Evolutionary conservation across 2,797 vertebrate genomes (phyloP).

Genomic region (Brotula barbata): DNA sequence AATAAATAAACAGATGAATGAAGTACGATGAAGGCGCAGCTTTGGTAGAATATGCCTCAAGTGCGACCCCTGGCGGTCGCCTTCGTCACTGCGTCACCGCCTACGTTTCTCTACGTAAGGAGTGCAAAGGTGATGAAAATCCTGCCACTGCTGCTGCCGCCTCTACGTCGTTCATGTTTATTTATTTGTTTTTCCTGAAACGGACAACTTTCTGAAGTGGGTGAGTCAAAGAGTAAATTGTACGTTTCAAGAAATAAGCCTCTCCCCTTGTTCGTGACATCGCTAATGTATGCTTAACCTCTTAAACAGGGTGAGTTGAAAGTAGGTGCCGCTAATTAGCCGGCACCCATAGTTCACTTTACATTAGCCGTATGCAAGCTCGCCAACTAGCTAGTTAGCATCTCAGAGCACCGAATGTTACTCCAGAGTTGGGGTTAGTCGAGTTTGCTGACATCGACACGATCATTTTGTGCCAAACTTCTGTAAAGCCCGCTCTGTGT

Average conservation of each 20-base stretch:
- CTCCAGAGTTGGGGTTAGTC: slow-evolving; percentile 44
- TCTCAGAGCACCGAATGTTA: slow-evolving; percentile 39
- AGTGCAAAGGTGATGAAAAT: slow-evolving; percentile 68
- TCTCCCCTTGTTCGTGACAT: neutral
- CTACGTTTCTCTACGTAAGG: slow-evolving; percentile 23
- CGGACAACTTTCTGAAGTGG: slow-evolving; percentile 37
- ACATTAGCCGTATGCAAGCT: slow-evolving; percentile 48
- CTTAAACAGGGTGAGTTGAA: neutral
- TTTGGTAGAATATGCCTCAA: too few relatives aligned
- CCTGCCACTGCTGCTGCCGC: slow-evolving; percentile 57
- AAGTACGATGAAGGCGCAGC: too few relatives aligned
- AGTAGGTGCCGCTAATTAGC: slow-evolving; percentile 43
- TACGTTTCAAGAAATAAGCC: neutral
- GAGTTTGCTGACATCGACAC: slow-evolving; percentile 29
- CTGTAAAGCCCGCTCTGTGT: rapidly evolving
- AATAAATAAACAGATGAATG: too few relatives aligned
- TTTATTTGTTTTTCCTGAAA: slow-evolving; percentile 50
- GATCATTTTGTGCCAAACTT: rapidly evolving
- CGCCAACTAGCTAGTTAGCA: slow-evolving; percentile 55
- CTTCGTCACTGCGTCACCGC: too few relatives aligned
- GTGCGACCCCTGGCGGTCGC: too few relatives aligned
- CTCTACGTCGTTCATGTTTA: slow-evolving; percentile 69
- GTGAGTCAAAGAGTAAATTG: slow-evolving; percentile 49
- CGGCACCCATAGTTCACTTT: slow-evolving; percentile 50
- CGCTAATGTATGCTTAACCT: neutral